These are phyloP conservation scores for Hirundichthys speculiger DNA, from an alignment of 2,113 vertebrate species.

Conservation along the genomic window DNA sequence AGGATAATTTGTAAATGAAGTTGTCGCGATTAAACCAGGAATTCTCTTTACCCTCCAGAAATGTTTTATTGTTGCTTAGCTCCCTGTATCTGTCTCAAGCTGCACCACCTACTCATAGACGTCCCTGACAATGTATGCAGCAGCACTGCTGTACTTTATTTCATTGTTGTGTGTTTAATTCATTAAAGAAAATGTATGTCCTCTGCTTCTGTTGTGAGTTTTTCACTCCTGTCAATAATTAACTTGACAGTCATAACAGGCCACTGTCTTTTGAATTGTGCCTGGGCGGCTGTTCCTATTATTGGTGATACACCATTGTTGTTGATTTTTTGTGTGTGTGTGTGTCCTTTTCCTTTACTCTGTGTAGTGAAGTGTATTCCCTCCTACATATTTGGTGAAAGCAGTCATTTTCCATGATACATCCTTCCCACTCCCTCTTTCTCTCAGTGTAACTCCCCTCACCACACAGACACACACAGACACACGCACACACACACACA, in stretches of 20 bases:
- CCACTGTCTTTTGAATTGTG: conserved; percentile 50
- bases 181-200: conserved; percentile 16
- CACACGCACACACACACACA: conserved; percentile 14
- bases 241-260: conserved; percentile 37
- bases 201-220: neutral
- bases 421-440: conserved; percentile 65
- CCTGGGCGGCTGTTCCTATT: conserved; percentile 53
- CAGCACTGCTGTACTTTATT: too few relatives aligned
- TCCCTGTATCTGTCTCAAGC: conserved; percentile 20
- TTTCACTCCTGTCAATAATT: neutral
- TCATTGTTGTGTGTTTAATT: conserved; percentile 23
- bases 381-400: conserved; percentile 78
- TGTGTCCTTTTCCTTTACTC: conserved; percentile 41
- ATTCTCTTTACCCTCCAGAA: neutral
- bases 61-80: conserved; percentile 14
- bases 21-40: neutral
- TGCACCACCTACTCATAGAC: conserved; percentile 2
- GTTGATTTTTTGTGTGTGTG: too few relatives aligned
- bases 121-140: too few relatives aligned
- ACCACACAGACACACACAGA: conserved; percentile 6
- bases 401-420: conserved; percentile 75
- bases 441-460: conserved; percentile 45
- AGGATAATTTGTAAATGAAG: neutral
- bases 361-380: conserved; percentile 60
- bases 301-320: conserved; percentile 10